Conservation (phyloP, 2,113 vertebrate species). For the Tyto alba region DNA sequence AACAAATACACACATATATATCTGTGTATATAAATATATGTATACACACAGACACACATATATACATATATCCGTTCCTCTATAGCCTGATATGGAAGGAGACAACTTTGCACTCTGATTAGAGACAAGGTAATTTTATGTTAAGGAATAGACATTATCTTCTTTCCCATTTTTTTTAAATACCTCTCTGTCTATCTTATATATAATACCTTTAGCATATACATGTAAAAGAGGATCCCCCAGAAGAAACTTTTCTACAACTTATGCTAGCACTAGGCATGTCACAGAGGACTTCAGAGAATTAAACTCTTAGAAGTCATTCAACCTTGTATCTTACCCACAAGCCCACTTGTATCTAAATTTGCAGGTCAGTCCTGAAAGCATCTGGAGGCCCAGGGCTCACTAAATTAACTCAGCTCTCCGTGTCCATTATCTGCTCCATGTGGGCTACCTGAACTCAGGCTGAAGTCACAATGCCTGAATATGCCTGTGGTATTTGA, state of each 20-base stretch:
- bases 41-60: neutral
- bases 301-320: neutral
- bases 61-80: neutral
- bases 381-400: neutral
- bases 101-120: neutral
- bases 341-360: neutral
- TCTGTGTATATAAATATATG: accelerated
- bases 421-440: neutral
- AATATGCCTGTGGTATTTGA: neutral
- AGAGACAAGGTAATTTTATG: neutral
- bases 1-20: neutral
- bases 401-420: neutral
- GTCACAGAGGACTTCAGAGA: neutral
- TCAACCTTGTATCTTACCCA: neutral
- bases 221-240: neutral
- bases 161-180: neutral
- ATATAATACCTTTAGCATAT: neutral
- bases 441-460: neutral
- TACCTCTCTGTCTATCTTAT: neutral
- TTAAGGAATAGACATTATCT: neutral
- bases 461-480: neutral
- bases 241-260: neutral
- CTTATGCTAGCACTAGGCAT: neutral
- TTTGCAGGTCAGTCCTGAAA: neutral
- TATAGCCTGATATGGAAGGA: neutral